These are phyloP conservation scores for Elymnias hypermnestra DNA, from an alignment of 1,140 invertebrate genomes.

Conservation along the genomic window DNA sequence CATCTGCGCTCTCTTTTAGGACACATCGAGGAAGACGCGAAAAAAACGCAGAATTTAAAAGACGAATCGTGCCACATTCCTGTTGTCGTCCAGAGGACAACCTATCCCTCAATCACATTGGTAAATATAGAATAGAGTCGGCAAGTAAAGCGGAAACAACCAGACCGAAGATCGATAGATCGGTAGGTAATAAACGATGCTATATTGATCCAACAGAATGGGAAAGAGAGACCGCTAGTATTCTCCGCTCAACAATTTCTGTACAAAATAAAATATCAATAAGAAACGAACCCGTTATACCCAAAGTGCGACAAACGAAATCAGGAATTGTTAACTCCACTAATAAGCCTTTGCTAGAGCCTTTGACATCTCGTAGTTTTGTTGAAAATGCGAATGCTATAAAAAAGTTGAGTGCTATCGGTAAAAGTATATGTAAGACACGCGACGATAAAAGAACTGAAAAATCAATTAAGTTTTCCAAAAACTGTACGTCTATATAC, in stretches of 20 bases:
- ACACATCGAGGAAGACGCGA: constrained; percentile 65
- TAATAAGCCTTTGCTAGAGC: constrained; percentile 31
- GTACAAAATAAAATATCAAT: constrained; percentile 56
- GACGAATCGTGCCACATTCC: constrained; percentile 53
- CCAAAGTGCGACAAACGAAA: constrained; percentile 43
- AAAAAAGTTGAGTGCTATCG: constrained; percentile 63
- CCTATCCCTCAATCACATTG: constrained; percentile 28
- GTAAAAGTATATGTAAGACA: constrained; percentile 57
- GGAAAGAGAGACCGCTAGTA: constrained; percentile 70
- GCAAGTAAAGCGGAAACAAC: constrained; percentile 46
- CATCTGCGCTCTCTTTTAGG: constrained; percentile 66
- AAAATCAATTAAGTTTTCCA: constrained; percentile 52
- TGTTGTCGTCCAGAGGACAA: constrained; percentile 52
- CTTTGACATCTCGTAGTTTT: constrained; percentile 31
- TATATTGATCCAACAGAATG: constrained; percentile 71
- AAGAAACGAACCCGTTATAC: constrained; percentile 29
- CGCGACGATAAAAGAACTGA: constrained; percentile 42
- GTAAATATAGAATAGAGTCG: constrained; percentile 65
- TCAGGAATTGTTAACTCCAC: constrained; percentile 37
- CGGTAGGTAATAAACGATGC: constrained; percentile 74
- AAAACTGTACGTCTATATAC: constrained; percentile 58
- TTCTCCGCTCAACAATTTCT: constrained; percentile 62
- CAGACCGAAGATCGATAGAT: constrained; percentile 49
- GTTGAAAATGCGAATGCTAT: constrained; percentile 45
- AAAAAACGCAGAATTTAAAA: constrained; percentile 62